Evolutionary conservation across 1,140 invertebrate species (phyloP).

Genomic region (Phocides pigmalion): DNA sequence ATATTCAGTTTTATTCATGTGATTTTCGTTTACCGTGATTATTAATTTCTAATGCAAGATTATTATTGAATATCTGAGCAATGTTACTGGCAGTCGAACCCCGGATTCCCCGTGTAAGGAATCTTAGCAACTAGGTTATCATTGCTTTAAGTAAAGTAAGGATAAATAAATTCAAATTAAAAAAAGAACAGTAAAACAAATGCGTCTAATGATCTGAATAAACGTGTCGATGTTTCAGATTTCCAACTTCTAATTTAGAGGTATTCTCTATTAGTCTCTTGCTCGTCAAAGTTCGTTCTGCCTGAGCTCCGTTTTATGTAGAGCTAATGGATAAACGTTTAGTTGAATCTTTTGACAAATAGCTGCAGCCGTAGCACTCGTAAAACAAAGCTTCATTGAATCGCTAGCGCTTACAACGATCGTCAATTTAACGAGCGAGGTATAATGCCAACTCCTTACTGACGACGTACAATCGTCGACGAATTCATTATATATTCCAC

Average conservation of each 20-base stretch:
- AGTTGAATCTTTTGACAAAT: slow-evolving; percentile 65
- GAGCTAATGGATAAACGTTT: slow-evolving; percentile 54
- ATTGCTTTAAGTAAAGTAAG: no score
- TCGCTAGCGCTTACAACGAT: slow-evolving; percentile 56
- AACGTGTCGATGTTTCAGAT: neutral
- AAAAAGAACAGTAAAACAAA: neutral
- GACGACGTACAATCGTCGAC: slow-evolving; percentile 27
- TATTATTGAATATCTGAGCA: no score
- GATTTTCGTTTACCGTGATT: no score
- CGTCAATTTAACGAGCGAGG: slow-evolving; percentile 53
- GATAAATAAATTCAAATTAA: no score
- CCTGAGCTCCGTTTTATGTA: slow-evolving; percentile 41
- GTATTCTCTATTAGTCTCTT: slow-evolving; percentile 4
- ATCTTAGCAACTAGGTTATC: no score
- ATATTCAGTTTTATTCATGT: no score
- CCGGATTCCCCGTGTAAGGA: no score
- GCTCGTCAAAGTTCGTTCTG: slow-evolving; percentile 25
- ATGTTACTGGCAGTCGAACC: no score
- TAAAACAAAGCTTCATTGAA: slow-evolving; percentile 64
- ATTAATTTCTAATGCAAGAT: no score
- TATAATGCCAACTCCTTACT: slow-evolving; percentile 41
- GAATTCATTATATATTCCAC: slow-evolving; percentile 48
- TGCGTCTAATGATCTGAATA: neutral
- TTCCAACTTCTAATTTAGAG: neutral
- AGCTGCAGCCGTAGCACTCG: slow-evolving; percentile 45